A percentile compares a stretch with the other conserved stretches of the same genome.
phyloP scores from a whole-genome alignment of 2,113 vertebrate genomes.

The Buteo buteo region DNA sequence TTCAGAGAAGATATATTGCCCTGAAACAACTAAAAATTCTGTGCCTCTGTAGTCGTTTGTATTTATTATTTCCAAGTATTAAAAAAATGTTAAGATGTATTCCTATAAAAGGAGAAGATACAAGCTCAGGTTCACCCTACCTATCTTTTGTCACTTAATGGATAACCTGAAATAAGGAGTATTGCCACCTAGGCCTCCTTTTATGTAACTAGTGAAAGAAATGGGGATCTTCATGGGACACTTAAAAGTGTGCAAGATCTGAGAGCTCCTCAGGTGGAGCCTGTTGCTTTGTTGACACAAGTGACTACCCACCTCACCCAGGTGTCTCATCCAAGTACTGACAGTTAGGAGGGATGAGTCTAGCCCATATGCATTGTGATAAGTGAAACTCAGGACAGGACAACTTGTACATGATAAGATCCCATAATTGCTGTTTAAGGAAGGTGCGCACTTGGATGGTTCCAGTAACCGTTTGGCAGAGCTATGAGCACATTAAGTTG shows the following conservation, averaged over 20 bases:
- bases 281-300: neutral
- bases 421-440: neutral
- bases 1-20: neutral
- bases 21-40: neutral
- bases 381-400: neutral
- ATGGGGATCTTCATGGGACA: neutral
- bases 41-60: neutral
- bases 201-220: neutral
- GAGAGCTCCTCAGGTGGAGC: neutral
- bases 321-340: neutral
- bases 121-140: neutral
- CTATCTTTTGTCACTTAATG: neutral
- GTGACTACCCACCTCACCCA: neutral
- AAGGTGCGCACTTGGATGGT: neutral
- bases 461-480: neutral
- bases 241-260: neutral
- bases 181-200: neutral
- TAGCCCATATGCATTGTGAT: neutral
- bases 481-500: neutral
- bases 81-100: neutral
- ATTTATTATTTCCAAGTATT: neutral
- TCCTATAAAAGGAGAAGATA: neutral
- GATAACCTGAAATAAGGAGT: neutral
- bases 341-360: neutral
- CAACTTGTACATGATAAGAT: neutral